These are phyloP conservation scores for Protonemura montana DNA, from an alignment of 2,888 invertebrate genomes.

Conservation along the genomic window DNA sequence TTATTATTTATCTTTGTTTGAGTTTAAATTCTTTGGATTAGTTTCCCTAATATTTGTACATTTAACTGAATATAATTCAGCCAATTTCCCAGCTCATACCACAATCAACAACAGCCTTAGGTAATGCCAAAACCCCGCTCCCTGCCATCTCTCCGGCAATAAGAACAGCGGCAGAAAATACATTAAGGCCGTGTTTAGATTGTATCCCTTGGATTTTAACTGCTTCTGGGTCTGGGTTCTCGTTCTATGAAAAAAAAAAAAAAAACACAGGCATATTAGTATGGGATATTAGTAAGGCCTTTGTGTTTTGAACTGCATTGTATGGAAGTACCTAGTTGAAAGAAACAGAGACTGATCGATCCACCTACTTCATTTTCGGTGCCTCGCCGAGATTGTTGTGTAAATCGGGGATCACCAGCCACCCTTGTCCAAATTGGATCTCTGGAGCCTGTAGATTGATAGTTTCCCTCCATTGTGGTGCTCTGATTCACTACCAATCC, in stretches of 20 bases:
- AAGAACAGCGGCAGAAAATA: conserved; percentile 67
- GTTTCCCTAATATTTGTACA: too few species aligned
- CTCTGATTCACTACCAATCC: neutral
- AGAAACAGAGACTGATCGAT: conserved; percentile 27
- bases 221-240: neutral
- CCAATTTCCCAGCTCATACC: conserved; percentile 59
- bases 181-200: conserved; percentile 56
- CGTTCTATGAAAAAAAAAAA: neutral
- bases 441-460: conserved; percentile 51
- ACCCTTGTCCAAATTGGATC: conserved; percentile 57
- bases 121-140: conserved; percentile 74
- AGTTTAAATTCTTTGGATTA: too few species aligned
- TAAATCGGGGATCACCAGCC: conserved; percentile 54
- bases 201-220: neutral
- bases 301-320: neutral
- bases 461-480: conserved; percentile 37
- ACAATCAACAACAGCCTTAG: conserved; percentile 69
- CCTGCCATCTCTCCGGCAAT: conserved; percentile 77
- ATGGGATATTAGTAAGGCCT: too few species aligned
- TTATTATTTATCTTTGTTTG: too few species aligned
- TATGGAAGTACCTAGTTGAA: neutral
- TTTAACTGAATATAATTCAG: too few species aligned
- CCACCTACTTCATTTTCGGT: neutral
- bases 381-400: conserved; percentile 34
- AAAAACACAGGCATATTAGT: too few species aligned